Conservation (phyloP, 1,140 invertebrate genomes). For the Pseudomyrmex dendroicus region DNA sequence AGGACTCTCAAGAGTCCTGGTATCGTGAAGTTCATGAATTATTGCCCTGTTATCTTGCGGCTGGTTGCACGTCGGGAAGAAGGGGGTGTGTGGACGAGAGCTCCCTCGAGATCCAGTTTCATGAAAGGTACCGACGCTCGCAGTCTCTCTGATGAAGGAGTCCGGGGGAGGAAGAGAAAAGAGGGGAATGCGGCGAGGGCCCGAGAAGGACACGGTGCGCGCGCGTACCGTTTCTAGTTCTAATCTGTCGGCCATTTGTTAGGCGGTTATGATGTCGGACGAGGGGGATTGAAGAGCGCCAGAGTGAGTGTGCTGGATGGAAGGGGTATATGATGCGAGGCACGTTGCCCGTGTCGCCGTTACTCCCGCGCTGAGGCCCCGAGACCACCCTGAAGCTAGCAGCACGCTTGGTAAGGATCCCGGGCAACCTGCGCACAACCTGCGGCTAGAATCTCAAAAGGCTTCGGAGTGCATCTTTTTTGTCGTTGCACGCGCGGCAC, state of each 20-base stretch:
- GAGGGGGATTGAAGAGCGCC: slow-evolving; percentile 58
- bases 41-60: slow-evolving; percentile 81
- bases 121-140: slow-evolving; percentile 80
- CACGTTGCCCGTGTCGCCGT: slow-evolving; percentile 77
- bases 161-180: neutral
- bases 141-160: slow-evolving; percentile 49
- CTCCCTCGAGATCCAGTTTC: slow-evolving; percentile 81
- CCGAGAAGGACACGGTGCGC: slow-evolving; percentile 59
- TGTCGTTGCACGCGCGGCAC: slow-evolving; percentile 18
- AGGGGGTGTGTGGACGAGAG: slow-evolving; percentile 68
- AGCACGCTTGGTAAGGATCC: slow-evolving; percentile 58
- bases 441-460: slow-evolving; percentile 55
- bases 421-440: slow-evolving; percentile 64
- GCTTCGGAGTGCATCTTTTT: slow-evolving; percentile 24
- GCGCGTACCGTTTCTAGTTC: slow-evolving; percentile 79
- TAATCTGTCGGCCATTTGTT: slow-evolving; percentile 83
- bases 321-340: slow-evolving; percentile 75
- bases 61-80: slow-evolving; percentile 64
- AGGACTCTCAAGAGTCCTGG: slow-evolving; percentile 72
- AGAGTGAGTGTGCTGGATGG: slow-evolving; percentile 56
- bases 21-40: slow-evolving; percentile 83
- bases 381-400: slow-evolving; percentile 80
- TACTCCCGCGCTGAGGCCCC: slow-evolving; percentile 71
- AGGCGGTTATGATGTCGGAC: slow-evolving; percentile 78
- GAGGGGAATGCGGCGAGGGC: neutral